phyloP scores from a whole-genome alignment of 2,113 vertebrate species.

The Paralichthys olivaceus region DNA sequence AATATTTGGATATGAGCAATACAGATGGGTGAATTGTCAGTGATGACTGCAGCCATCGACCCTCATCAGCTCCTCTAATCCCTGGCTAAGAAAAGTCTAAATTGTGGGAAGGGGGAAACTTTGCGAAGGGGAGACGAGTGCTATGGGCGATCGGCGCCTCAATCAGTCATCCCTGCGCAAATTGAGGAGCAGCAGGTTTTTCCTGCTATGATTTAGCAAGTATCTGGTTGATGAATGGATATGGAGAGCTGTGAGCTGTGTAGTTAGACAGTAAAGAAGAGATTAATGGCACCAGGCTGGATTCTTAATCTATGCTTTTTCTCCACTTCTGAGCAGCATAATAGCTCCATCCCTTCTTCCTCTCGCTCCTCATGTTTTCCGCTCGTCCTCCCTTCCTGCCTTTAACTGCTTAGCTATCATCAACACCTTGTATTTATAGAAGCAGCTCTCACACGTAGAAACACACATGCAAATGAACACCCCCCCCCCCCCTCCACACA shows the following conservation, averaged over 20 bases:
- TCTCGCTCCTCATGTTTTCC: slow-evolving; percentile 14
- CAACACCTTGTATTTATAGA: slow-evolving; percentile 81
- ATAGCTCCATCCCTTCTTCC: slow-evolving; percentile 33
- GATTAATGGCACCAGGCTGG: slow-evolving; percentile 52
- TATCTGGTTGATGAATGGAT: slow-evolving; percentile 57
- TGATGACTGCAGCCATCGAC: slow-evolving; percentile 49
- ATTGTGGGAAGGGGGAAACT: slow-evolving; percentile 47
- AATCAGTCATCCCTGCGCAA: slow-evolving; percentile 57
- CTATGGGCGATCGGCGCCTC: slow-evolving; percentile 36
- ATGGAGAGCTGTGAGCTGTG: slow-evolving; percentile 47
- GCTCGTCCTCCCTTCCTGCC: slow-evolving; percentile 34
- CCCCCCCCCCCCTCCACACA: neutral
- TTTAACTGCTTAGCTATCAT: slow-evolving; percentile 61
- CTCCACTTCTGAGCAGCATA: slow-evolving; percentile 21
- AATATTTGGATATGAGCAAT: slow-evolving; percentile 67
- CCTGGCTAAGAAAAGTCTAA: slow-evolving; percentile 38
- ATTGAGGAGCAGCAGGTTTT: slow-evolving; percentile 46
- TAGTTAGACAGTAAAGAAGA: slow-evolving; percentile 54
- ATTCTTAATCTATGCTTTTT: slow-evolving; percentile 48
- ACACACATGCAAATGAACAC: slow-evolving; percentile 54
- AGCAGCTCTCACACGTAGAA: slow-evolving; percentile 58
- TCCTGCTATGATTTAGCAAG: slow-evolving; percentile 50
- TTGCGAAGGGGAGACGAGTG: slow-evolving; percentile 32
- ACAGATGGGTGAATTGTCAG: slow-evolving; percentile 58
- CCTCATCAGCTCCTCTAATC: slow-evolving; percentile 59